These are phyloP conservation scores for Dione vanillae DNA, from an alignment of 2,888 invertebrate species.

Conservation along the genomic window DNA sequence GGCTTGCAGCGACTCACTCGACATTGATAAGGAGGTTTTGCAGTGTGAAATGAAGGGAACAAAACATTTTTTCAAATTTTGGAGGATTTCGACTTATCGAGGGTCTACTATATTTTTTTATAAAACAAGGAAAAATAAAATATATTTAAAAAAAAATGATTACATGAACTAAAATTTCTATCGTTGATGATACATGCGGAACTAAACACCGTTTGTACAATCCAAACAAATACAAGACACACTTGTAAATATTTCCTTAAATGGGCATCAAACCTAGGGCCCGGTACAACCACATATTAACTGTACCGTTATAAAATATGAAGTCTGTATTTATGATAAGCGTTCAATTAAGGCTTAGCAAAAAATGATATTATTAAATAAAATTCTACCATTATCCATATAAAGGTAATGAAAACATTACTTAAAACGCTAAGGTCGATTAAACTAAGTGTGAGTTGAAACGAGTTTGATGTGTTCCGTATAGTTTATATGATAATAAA, in stretches of 20 bases:
- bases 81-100: too few relatives aligned
- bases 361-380: slow-evolving; percentile 20
- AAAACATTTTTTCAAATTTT: too few relatives aligned
- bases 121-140: too few relatives aligned
- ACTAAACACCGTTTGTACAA: not conserved
- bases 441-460: not conserved
- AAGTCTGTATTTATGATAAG: not conserved
- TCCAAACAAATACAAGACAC: too few relatives aligned
- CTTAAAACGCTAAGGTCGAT: not conserved
- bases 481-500: not conserved
- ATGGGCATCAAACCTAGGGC: not conserved
- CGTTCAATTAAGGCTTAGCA: slow-evolving; percentile 6
- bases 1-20: too few relatives aligned
- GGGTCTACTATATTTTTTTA: too few relatives aligned
- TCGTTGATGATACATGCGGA: too few relatives aligned
- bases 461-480: not conserved
- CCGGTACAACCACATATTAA: not conserved
- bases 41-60: too few relatives aligned
- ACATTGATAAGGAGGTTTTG: too few relatives aligned
- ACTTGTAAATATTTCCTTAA: not conserved
- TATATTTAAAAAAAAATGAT: too few relatives aligned
- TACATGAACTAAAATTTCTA: too few relatives aligned
- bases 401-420: slow-evolving; percentile 38
- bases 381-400: slow-evolving; percentile 34
- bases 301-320: not conserved